Evolutionary conservation across 1,140 invertebrate species (phyloP), one percentile per base, ranked within the genome.

Genomic region (Archegozetes longisetosus): DNA sequence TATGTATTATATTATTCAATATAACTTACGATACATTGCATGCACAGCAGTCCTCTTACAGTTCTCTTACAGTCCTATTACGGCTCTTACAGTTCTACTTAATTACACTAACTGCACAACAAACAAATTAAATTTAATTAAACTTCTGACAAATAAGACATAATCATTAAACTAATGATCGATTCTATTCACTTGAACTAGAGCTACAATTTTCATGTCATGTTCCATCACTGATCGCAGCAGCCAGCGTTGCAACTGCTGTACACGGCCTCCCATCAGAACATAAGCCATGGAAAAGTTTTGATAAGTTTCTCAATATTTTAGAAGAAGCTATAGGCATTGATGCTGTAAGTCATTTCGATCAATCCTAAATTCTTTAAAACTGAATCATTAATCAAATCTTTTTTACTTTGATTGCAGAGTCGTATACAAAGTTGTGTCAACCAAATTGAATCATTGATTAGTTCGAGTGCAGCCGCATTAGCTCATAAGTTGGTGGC

Each of bases 181-280:
- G n/a, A n/a, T 52, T 52, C 6, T 29, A 1, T 50, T 28, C 22
- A 9, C 28, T 58, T 3, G n/a, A 48, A 4, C 51, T 3, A 58
- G 57, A 58, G 22, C 52, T 58, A 2, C 52, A 49, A 51, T 58
- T 58, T 58, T 40, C 25, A 22, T 58, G 51, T 27, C 24, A 50
- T 22, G 12, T 13, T 24, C 57, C 57, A 51, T 58, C 57, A 23
- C n/a, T 58, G 57, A 58, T 58, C n/a, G 57, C 57, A 14, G 46
- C 57, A 13, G 57, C 57, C 17, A 49, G 57, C 50, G 48, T 58
- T 40, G 57, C 57, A 24, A 51, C 57, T 14, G 57, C 57, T 6
- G 46, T 58, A 13, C 57, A 27, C 48, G 57, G 57, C 3, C 12
- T 58, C 17, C 17, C 12, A 25, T 23, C 50, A 25, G 24, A 52